A percentile compares a stretch with the other conserved stretches of the same genome.
Evolutionary conservation across 2,797 vertebrate species (phyloP).

Genomic region (Rhynchotus rufescens): DNA sequence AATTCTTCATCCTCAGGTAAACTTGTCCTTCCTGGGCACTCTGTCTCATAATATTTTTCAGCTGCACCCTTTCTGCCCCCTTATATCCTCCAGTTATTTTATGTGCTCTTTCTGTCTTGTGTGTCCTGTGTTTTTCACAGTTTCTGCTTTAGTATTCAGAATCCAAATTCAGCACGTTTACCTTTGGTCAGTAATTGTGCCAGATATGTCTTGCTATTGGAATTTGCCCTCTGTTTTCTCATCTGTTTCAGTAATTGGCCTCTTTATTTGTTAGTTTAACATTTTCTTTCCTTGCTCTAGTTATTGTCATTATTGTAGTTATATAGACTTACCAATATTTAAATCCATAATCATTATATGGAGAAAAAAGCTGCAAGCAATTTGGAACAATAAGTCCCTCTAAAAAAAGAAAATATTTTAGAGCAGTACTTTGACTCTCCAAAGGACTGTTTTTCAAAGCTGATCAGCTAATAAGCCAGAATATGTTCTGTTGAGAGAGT

Average conservation of each 20-base stretch:
- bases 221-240: constrained; percentile 42
- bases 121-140: background rate
- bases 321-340: constrained; percentile 48
- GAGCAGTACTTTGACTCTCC: background rate
- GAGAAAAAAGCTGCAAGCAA: constrained; percentile 55
- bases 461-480: constrained; percentile 38
- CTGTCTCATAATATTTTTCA: constrained; percentile 46
- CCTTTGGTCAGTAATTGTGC: constrained; percentile 42
- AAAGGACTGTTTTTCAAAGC: constrained; percentile 41
- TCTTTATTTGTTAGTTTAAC: constrained; percentile 65
- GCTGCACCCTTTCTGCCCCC: background rate
- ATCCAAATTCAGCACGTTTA: constrained; percentile 28
- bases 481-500: background rate
- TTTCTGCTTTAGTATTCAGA: constrained; percentile 38
- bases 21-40: background rate
- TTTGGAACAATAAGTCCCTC: constrained; percentile 44
- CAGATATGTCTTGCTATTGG: constrained; percentile 39
- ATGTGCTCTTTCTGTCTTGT: constrained; percentile 6
- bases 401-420: constrained; percentile 58
- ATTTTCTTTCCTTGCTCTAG: constrained; percentile 54
- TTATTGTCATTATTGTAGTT: constrained; percentile 58
- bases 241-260: constrained; percentile 57
- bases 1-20: constrained; percentile 27
- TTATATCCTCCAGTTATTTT: constrained; percentile 34
- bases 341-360: constrained; percentile 45